Percentiles rank a stretch among this genome's conserved stretches.
Evolutionary conservation across 2,797 vertebrate species (phyloP).

Genomic region (Threskiornis aethiopicus): DNA sequence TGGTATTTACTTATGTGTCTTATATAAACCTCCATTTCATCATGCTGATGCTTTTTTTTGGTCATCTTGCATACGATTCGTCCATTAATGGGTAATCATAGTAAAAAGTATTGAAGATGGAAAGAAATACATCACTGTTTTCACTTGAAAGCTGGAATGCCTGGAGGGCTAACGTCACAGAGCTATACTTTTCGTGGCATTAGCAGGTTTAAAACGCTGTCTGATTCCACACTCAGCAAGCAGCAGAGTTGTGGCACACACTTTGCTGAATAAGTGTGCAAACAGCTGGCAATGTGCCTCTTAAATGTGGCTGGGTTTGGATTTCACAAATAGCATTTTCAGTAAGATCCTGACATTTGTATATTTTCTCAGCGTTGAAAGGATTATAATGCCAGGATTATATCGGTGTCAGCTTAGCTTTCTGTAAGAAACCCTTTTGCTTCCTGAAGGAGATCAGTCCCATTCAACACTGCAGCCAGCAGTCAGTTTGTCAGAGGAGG

Average conservation of each 20-base stretch:
- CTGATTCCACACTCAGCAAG: neutral
- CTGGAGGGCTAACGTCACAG: constrained; percentile 18
- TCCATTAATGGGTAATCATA: neutral
- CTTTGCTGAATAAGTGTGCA: neutral
- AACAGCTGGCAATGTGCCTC: neutral
- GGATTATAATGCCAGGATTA: neutral
- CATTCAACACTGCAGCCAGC: neutral
- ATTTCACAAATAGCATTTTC: neutral
- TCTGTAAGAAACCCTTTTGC: neutral
- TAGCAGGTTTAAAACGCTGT: neutral
- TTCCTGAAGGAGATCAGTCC: neutral
- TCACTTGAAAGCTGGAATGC: constrained; percentile 40
- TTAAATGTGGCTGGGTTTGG: neutral
- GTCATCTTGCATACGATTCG: neutral
- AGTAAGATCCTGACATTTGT: neutral
- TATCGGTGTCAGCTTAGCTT: neutral
- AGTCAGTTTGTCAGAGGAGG: neutral
- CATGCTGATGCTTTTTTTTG: neutral
- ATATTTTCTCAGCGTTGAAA: neutral
- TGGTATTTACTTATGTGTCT: neutral
- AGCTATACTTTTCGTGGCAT: neutral
- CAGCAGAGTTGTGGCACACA: neutral
- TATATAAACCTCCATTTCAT: neutral
- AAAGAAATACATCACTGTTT: constrained; percentile 50
- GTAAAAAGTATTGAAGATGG: constrained; percentile 52